These are phyloP conservation scores for Lepidochrysops patricia DNA, from an alignment of 2,888 invertebrate species.

Conservation along the genomic window DNA sequence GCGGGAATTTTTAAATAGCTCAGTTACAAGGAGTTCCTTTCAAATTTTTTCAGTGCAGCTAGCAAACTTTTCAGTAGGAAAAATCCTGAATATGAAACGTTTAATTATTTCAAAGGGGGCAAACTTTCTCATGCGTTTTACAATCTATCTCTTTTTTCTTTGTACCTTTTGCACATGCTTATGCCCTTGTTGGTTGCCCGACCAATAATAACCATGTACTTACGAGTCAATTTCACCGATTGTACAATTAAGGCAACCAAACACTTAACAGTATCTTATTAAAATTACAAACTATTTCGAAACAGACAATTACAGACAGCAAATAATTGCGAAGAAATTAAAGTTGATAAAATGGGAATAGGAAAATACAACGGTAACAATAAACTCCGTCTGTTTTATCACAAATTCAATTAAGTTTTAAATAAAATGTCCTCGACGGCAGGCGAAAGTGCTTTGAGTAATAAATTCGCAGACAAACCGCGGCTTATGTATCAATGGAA, in stretches of 20 bases:
- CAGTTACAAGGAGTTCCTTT: slow-evolving; percentile 12
- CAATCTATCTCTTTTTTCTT: neutral
- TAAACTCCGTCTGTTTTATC: slow-evolving; percentile 6
- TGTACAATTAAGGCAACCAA: too few species aligned
- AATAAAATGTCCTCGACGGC: neutral
- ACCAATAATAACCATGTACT: too few species aligned
- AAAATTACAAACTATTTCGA: neutral
- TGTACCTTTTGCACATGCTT: neutral
- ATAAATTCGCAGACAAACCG: neutral
- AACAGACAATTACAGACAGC: neutral
- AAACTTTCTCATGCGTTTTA: neutral
- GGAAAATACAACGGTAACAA: slow-evolving; percentile 1
- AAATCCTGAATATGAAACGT: neutral
- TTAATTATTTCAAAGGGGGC: slow-evolving; percentile 4
- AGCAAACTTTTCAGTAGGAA: neutral
- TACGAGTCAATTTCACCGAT: too few species aligned
- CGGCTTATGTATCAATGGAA: neutral
- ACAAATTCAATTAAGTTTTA: slow-evolving; percentile 11
- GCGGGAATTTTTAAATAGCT: slow-evolving; percentile 1
- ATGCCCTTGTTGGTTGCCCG: too few species aligned
- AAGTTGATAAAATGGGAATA: neutral
- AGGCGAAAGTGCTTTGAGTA: neutral
- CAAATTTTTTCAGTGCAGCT: neutral
- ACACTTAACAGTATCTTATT: neutral
- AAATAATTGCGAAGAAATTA: neutral